Evolutionary conservation across 2,113 vertebrate species (phyloP), one percentile per base, ranked within the genome.

Genomic region (Myotis brandtii): DNA sequence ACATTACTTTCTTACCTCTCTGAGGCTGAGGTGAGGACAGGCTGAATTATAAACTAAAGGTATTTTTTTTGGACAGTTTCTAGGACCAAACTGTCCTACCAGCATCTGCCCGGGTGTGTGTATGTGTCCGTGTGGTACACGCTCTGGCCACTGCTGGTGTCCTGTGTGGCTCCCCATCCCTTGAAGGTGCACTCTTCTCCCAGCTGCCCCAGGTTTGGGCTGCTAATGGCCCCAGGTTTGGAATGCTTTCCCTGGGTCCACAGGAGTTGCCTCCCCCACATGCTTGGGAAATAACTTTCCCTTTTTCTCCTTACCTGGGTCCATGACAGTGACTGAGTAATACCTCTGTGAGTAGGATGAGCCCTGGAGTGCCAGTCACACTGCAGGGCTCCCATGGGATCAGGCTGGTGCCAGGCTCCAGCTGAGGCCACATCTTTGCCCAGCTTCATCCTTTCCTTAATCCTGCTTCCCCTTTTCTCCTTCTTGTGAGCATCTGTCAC

Each of bases 221-320:
- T 50, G 30, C 91, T 46, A 27, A 25, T 25, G 37, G 27, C 2
- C 46, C 59, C 59, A 59, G 70, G 43, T 43, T 43, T 43, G 43
- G 43, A 43, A 8, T 1, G 0, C 66, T 59, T 23, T 16, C 21
- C 27, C 34, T 34, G 23, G 72, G 37, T 16, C 59, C 16, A 16
- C 40, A 43, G 79, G 30, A 50, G 3, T 86, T 4, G 30, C 40
- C 32, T 67, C 20, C 34, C 32, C 1, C 12, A 9, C 13, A 8
- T 67, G 25, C n/a, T 30, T 43, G n/a, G 27, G 27, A 25, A 9
- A 23, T 70, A 6, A 54, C 17, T 13, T 50, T 13, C 11, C 56
- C 52, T 32, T 0, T 37, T 21, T 40, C 0, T 0, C 30, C 20
- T 21, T n/a, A 9, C 21, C 1, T 1, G 59, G 43, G 59, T 30